These are phyloP conservation scores for Lepidotrigona ventralis DNA, from an alignment of 1,140 invertebrate genomes.

Conservation along the genomic window DNA sequence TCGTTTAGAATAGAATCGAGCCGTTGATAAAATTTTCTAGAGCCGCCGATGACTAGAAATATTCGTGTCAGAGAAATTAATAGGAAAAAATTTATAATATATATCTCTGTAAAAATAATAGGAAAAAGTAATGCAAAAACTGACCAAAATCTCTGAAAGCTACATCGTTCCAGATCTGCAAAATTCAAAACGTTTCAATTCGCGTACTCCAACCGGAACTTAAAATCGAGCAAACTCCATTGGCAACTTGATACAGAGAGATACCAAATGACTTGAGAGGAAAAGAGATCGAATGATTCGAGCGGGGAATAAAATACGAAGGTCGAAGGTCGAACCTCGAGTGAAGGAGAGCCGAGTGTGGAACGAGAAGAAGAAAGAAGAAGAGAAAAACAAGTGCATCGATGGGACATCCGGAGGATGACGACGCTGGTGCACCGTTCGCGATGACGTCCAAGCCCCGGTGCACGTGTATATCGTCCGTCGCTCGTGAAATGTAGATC, in stretches of 20 bases:
- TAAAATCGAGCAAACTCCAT: too few relatives aligned
- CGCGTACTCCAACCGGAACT: background rate
- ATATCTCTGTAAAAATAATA: too few relatives aligned
- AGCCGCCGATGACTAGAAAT: too few relatives aligned
- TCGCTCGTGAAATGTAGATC: constrained; percentile 75
- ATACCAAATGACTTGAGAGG: fast-evolving
- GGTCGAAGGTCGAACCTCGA: background rate
- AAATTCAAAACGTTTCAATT: background rate
- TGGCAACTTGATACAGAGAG: too few relatives aligned
- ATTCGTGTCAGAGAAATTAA: too few relatives aligned
- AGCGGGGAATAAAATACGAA: too few relatives aligned
- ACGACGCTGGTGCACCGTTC: background rate
- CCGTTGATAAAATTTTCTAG: background rate
- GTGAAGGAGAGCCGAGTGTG: background rate
- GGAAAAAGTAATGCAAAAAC: too few relatives aligned
- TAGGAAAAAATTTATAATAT: too few relatives aligned
- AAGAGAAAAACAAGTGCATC: constrained; percentile 12
- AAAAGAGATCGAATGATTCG: background rate
- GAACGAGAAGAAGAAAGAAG: background rate
- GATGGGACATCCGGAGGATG: constrained; percentile 30
- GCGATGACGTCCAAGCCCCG: constrained; percentile 6
- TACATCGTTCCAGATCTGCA: too few relatives aligned
- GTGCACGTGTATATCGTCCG: constrained; percentile 53
- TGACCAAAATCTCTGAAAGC: too few relatives aligned
- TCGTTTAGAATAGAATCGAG: background rate